Percentiles rank a stretch among this genome's conserved stretches.
phyloP scores from a whole-genome alignment of 2,888 invertebrate genomes.

The Agrilus cyanescens region DNA sequence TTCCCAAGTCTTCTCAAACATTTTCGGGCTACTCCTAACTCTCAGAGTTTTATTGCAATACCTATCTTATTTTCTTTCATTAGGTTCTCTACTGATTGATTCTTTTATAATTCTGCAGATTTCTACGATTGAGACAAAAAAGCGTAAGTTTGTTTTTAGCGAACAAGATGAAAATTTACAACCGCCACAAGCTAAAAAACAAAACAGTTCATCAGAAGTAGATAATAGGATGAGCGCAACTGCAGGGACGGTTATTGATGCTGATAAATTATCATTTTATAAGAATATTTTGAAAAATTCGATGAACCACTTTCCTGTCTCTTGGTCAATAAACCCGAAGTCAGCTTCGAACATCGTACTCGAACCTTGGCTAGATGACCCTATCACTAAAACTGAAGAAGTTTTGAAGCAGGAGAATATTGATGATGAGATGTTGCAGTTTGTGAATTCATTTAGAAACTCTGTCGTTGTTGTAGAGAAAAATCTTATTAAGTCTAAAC shows the following conservation, averaged over 20 bases:
- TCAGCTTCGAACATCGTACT: neutral
- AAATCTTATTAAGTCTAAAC: conserved; percentile 7
- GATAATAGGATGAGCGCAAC: neutral
- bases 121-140: no score
- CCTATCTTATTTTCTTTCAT: no score
- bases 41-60: no score
- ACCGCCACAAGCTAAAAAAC: neutral
- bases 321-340: no score
- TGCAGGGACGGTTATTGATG: no score
- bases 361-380: conserved; percentile 13
- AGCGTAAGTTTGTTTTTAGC: no score
- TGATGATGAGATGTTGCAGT: conserved; percentile 14
- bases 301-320: neutral
- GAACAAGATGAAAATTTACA: no score
- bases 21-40: no score
- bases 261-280: neutral
- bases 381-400: neutral
- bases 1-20: no score
- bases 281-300: conserved; percentile 1
- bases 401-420: conserved; percentile 9
- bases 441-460: conserved; percentile 21
- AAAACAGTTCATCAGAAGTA: neutral
- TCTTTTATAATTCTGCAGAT: no score
- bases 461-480: conserved; percentile 18
- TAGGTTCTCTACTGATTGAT: no score